A percentile compares a stretch with the other conserved stretches of the same genome.
Conservation (phyloP, 1,140 invertebrate species). For the Neodiprion virginianus region DNA sequence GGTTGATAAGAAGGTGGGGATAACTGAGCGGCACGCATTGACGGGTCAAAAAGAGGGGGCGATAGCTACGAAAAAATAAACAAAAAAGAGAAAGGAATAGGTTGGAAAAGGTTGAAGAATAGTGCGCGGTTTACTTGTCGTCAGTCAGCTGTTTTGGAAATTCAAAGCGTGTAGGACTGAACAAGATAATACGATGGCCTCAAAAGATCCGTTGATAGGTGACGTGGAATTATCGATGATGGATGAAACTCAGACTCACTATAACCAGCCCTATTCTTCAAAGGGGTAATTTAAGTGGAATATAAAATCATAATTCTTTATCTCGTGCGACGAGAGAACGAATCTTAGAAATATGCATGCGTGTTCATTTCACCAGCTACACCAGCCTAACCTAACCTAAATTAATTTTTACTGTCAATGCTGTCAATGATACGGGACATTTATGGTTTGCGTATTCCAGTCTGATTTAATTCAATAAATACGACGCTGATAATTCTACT, state of each 20-base stretch:
- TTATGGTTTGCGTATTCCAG: too few relatives aligned
- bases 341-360: background rate
- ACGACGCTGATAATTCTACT: too few relatives aligned
- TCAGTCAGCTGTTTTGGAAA: background rate
- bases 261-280: background rate
- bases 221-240: background rate
- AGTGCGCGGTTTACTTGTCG: background rate
- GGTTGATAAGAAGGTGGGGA: too few relatives aligned
- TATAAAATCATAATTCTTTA: too few relatives aligned
- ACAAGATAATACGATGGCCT: background rate
- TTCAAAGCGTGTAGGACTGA: background rate
- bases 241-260: background rate
- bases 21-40: too few relatives aligned
- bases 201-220: background rate
- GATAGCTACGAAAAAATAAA: background rate
- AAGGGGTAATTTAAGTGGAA: background rate
- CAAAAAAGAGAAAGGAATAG: background rate
- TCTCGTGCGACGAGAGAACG: too few relatives aligned
- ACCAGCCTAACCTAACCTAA: too few relatives aligned
- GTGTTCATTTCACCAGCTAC: background rate
- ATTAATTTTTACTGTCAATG: too few relatives aligned
- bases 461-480: too few relatives aligned
- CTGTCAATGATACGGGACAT: too few relatives aligned
- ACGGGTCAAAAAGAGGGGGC: background rate
- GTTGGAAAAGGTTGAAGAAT: background rate